These are phyloP conservation scores for Sebastes goodei DNA, from an alignment of 2,797 vertebrate species.

Conservation along the genomic window DNA sequence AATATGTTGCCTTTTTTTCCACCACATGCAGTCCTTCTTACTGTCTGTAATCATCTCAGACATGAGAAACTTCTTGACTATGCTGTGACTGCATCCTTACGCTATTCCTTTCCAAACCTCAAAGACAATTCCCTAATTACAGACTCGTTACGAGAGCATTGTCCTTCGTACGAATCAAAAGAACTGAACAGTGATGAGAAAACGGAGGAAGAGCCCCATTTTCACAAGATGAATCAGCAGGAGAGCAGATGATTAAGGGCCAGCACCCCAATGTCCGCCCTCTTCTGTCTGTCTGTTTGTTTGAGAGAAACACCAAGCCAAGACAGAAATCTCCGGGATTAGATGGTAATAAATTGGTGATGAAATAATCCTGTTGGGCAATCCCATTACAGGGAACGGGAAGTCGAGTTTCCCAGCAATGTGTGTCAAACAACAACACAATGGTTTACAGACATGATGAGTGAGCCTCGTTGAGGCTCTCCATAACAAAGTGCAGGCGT, in stretches of 20 bases:
- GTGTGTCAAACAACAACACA: slow-evolving; percentile 64
- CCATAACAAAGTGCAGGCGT: slow-evolving; percentile 52
- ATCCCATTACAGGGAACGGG: slow-evolving; percentile 59
- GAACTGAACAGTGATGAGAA: slow-evolving; percentile 26
- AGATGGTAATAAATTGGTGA: slow-evolving; percentile 72
- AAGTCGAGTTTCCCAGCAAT: slow-evolving; percentile 70
- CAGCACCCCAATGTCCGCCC: slow-evolving; percentile 24
- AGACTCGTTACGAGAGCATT: slow-evolving; percentile 36
- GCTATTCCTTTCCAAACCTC: slow-evolving; percentile 50
- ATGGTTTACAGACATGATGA: slow-evolving; percentile 60
- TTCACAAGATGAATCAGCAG: slow-evolving; percentile 30
- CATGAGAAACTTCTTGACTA: slow-evolving; percentile 9
- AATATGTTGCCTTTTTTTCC: slow-evolving; percentile 14
- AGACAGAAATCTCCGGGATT: slow-evolving; percentile 69
- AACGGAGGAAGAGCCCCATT: slow-evolving; percentile 22
- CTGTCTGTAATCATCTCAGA: slow-evolving; percentile 18
- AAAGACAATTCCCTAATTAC: slow-evolving; percentile 60
- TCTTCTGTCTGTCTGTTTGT: slow-evolving; percentile 61
- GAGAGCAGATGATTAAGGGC: slow-evolving; percentile 54
- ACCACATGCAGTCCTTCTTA: not conserved
- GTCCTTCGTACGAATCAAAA: slow-evolving; percentile 42
- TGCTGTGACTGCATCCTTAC: slow-evolving; percentile 42
- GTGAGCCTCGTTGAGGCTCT: slow-evolving; percentile 36
- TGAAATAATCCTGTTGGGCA: slow-evolving; percentile 71
- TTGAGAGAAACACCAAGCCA: slow-evolving; percentile 46